Conservation (phyloP, 2,113 vertebrate genomes). For the Phalacrocorax brasilianus region DNA sequence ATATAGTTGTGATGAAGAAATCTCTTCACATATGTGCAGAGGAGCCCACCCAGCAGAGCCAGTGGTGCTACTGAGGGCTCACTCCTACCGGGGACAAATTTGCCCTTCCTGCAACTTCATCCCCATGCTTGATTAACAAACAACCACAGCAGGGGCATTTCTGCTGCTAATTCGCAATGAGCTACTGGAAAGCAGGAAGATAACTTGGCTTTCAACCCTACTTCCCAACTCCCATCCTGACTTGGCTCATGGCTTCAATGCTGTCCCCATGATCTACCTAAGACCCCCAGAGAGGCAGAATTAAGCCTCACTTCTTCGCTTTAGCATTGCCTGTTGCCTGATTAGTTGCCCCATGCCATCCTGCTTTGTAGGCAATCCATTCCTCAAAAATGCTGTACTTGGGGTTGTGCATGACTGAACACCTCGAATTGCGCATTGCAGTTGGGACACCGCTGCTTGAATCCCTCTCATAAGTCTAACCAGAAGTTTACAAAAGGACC, state of each 20-base stretch:
- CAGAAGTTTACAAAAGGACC: not conserved
- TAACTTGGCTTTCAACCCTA: not conserved
- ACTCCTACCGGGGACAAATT: accelerated
- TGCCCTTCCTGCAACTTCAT: not conserved
- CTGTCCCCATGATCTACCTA: not conserved
- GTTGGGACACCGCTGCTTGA: not conserved
- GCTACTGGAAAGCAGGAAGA: not conserved
- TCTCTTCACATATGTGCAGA: not conserved
- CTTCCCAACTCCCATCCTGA: accelerated
- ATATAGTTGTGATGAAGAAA: not conserved
- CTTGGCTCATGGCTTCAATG: not conserved
- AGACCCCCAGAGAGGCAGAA: not conserved
- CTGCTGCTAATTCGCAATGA: not conserved
- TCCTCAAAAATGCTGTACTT: not conserved
- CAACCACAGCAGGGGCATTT: not conserved
- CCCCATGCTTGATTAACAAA: not conserved
- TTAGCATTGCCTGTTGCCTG: not conserved
- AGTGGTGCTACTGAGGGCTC: not conserved
- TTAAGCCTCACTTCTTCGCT: not conserved
- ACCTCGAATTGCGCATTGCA: accelerated
- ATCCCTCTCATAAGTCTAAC: not conserved
- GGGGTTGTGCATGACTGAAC: not conserved
- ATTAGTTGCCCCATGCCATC: accelerated
- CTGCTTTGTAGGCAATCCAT: not conserved
- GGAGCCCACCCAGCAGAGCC: not conserved